Evolutionary conservation across 2,113 vertebrate genomes (phyloP).

Genomic region (Hydrochoerus hydrochaeris): DNA sequence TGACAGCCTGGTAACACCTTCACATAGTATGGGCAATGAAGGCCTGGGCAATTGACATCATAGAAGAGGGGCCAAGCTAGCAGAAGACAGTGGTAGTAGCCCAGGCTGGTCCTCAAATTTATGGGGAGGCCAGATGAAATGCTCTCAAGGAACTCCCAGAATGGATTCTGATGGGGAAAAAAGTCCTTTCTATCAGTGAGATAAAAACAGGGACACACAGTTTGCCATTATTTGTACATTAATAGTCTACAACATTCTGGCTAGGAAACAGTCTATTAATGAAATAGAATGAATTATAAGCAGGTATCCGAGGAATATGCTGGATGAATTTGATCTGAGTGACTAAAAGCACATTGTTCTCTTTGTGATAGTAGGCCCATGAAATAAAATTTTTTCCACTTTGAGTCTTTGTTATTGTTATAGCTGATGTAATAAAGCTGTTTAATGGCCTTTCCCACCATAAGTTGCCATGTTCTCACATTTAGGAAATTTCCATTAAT

Average conservation of each 20-base stretch:
- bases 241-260: background rate
- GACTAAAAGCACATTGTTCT: constrained; percentile 54
- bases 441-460: constrained; percentile 56
- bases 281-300: constrained; percentile 21
- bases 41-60: background rate
- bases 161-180: background rate
- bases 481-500: constrained; percentile 68
- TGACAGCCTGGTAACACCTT: background rate
- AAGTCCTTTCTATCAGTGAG: background rate
- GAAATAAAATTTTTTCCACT: constrained; percentile 24
- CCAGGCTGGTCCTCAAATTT: background rate
- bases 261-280: background rate
- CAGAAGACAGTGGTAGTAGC: background rate
- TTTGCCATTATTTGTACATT: background rate
- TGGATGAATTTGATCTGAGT: background rate
- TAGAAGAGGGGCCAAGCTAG: background rate
- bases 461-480: constrained; percentile 33
- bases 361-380: background rate
- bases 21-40: background rate
- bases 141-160: background rate
- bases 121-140: background rate
- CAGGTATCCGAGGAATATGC: background rate
- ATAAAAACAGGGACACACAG: background rate
- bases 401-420: constrained; percentile 43
- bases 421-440: background rate